Base-by-base conservation (phyloP, 30 jellyfish, hydroid and myxozoan genomes). In the Turritopsis dohrnii region DNA sequence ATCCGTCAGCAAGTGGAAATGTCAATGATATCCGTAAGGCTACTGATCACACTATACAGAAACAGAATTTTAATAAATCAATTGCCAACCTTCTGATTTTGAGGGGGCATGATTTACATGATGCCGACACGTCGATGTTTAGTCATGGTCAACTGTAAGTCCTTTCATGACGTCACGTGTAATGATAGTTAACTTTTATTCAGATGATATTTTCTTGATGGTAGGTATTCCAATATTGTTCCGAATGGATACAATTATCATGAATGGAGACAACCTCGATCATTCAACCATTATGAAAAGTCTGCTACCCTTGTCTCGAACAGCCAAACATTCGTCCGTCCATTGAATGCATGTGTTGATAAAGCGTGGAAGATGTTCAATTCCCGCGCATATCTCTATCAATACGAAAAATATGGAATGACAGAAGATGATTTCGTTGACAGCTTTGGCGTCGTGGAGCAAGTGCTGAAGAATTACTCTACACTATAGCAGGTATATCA, bases 331-430 rank as follows among this genome's bases (percentile, higher is more conserved):
- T 89, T 84, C 66, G 85, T 88, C 41, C 86, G 54, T 22, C 96
- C 99, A 29, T 60, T 94, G 79, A 80, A 89, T 30, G 66, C 72
- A 16, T 90, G 96, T 19, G 74, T 89, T 17, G 22, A 73, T 53
- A 89, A 89, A 79, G 99, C 97, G 9, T 94, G 99, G 99, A 77
- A 76, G 53, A 94, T 89, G 96, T 94, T 94, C 83, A 91, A 96
- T 25, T 71, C 97, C 1, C 88, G 95, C 25, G 99, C 99, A 8
- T 94, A 88, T 87, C 74, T 94, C 27, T 97, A 94, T 80, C 99
- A 94, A 81, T 94, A 94, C 65, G 88, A 74, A 65, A 83, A 80
- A 65, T 94, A 85, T 79, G 99, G 99, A 21, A 65, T 94, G 71
- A 80, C 88, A 60, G 99, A 89, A 22, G 94, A 94, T 84, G 99